Evolutionary conservation across 2,113 vertebrate genomes (phyloP).

Genomic region (Macrotis lagotis): DNA sequence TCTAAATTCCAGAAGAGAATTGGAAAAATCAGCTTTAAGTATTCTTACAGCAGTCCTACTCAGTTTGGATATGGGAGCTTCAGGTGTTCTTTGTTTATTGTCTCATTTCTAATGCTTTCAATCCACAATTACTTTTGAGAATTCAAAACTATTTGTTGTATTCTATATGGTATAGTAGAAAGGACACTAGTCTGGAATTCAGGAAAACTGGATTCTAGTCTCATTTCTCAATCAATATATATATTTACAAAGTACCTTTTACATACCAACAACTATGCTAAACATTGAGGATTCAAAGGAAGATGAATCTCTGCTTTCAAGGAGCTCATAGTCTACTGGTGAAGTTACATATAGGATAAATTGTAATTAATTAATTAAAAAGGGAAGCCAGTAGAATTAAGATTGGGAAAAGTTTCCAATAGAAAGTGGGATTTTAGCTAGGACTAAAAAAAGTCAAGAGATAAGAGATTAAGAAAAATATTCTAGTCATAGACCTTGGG

Average conservation of each 20-base stretch:
- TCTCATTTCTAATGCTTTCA: not conserved
- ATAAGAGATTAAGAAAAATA: not conserved
- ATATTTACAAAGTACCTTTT: not conserved
- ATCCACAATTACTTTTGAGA: not conserved
- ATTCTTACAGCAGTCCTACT: not conserved
- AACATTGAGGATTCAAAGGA: not conserved
- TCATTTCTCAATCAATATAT: not conserved
- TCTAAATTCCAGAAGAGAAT: not conserved
- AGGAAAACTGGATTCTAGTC: not conserved
- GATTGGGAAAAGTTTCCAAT: not conserved
- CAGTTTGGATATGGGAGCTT: not conserved
- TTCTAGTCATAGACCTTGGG: not conserved
- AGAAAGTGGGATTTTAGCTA: not conserved
- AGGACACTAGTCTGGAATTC: not conserved
- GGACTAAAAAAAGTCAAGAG: not conserved
- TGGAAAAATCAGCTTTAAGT: not conserved
- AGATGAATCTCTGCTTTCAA: not conserved
- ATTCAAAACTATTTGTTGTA: not conserved
- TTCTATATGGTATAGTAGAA: not conserved
- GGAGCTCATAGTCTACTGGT: not conserved
- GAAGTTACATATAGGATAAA: not conserved
- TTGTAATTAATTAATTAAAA: not conserved
- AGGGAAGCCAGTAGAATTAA: not conserved
- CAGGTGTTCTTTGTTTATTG: not conserved
- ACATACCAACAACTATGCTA: not conserved